Percentiles rank a stretch among this genome's conserved stretches.
These are phyloP conservation scores for Hydrophis major DNA, from an alignment of 2,797 vertebrate genomes.

Conservation along the genomic window DNA sequence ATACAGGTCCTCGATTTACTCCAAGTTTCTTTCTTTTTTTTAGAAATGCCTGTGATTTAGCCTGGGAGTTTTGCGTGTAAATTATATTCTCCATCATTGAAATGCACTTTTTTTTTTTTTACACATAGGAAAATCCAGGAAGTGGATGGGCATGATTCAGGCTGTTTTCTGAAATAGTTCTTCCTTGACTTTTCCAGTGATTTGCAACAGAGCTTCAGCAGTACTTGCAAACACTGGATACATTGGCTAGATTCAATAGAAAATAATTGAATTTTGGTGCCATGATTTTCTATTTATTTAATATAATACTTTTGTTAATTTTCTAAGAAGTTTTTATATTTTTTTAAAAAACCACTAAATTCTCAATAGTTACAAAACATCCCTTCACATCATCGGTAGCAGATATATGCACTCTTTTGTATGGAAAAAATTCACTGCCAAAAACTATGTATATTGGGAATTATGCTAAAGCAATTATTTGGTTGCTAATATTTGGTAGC, in stretches of 20 bases:
- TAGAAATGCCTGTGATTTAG: neutral
- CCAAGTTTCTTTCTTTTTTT: neutral
- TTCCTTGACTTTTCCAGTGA: neutral
- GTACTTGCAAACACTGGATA: neutral
- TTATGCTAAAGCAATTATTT: neutral
- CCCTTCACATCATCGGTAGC: neutral
- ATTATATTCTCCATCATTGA: neutral
- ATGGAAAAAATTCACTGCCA: neutral
- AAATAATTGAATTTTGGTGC: neutral
- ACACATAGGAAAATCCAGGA: neutral
- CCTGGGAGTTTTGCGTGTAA: neutral
- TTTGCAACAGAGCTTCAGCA: neutral
- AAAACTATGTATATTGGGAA: neutral
- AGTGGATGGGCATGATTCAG: neutral
- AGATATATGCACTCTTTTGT: neutral
- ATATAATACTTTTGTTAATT: neutral
- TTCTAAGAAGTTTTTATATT: neutral
- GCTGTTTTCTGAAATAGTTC: neutral
- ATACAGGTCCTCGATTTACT: neutral
- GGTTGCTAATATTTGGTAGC: neutral
- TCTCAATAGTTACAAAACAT: neutral
- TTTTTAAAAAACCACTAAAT: neutral
- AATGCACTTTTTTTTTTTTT: neutral
- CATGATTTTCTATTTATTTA: neutral
- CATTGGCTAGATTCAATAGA: neutral